phyloP scores from a whole-genome alignment of 2,888 invertebrate species.

The Lottia scabra region DNA sequence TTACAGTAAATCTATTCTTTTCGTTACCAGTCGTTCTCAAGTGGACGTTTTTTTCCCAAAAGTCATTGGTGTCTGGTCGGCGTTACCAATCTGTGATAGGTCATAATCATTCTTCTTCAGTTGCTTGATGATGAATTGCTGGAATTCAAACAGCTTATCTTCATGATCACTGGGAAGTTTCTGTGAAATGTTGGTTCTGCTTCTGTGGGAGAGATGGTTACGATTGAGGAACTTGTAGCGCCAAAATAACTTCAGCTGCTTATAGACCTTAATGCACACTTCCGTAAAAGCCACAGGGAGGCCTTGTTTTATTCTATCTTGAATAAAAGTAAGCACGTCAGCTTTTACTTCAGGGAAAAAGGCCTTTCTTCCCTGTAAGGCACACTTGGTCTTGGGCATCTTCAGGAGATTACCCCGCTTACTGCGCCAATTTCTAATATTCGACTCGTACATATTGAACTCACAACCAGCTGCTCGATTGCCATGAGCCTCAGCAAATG shows the following conservation, averaged over 20 bases:
- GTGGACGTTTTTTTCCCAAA: too few relatives aligned
- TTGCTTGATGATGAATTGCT: too few relatives aligned
- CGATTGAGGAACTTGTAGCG: not conserved
- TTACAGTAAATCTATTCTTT: too few relatives aligned
- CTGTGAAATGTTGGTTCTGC: slow-evolving; percentile 19
- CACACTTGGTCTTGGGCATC: slow-evolving; percentile 15
- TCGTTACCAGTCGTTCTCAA: too few relatives aligned
- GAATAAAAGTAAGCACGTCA: too few relatives aligned
- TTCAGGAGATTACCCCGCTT: slow-evolving; percentile 5
- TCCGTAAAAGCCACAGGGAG: slow-evolving; percentile 11
- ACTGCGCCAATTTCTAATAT: slow-evolving; percentile 16
- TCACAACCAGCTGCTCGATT: slow-evolving; percentile 21
- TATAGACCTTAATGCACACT: slow-evolving; percentile 2
- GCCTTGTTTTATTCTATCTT: slow-evolving; percentile 12
- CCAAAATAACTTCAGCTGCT: not conserved
- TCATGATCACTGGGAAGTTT: slow-evolving; percentile 15
- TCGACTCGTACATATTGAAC: slow-evolving; percentile 12
- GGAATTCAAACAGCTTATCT: too few relatives aligned
- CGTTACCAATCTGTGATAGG: too few relatives aligned
- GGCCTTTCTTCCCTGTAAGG: slow-evolving; percentile 7
- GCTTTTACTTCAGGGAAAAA: too few relatives aligned
- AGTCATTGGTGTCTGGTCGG: too few relatives aligned
- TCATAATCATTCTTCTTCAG: too few relatives aligned
- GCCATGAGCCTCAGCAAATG: slow-evolving; percentile 17
- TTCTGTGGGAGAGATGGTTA: slow-evolving; percentile 5